phyloP scores from a whole-genome alignment of 2,797 vertebrate genomes.

The Phalloptychus januarius region DNA sequence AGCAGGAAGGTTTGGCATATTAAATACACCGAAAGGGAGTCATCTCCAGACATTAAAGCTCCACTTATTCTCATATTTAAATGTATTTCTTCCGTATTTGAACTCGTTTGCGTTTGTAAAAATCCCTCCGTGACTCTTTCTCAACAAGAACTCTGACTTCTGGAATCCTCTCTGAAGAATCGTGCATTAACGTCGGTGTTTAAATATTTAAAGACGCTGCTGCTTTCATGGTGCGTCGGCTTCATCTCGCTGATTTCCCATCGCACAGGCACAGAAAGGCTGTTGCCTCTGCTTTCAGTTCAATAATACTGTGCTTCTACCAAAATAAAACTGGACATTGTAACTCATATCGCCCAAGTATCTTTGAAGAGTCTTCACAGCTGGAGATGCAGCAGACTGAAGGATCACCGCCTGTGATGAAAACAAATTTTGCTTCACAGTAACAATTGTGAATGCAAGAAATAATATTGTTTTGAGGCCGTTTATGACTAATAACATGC shows the following conservation, averaged over 20 bases:
- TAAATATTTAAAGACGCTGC: background rate
- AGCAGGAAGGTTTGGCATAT: background rate
- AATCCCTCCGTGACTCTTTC: background rate
- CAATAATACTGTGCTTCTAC: background rate
- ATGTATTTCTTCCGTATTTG: slow-evolving; percentile 1
- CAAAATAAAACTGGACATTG: background rate
- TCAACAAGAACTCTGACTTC: background rate
- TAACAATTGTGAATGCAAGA: too few species aligned
- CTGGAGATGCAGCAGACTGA: background rate
- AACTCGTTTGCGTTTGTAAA: background rate
- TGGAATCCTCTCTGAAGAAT: background rate
- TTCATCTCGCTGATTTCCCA: slow-evolving; percentile 16
- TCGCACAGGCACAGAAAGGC: slow-evolving; percentile 7
- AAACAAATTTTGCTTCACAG: too few species aligned
- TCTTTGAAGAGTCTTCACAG: background rate
- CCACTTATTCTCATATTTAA: slow-evolving; percentile 12
- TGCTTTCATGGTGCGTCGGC: slow-evolving; percentile 11
- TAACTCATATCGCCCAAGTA: background rate
- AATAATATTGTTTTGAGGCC: too few species aligned
- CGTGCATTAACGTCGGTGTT: background rate
- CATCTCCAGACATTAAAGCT: background rate
- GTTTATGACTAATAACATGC: too few species aligned
- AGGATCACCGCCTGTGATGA: background rate
- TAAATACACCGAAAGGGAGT: background rate
- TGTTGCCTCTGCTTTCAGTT: background rate